These are phyloP conservation scores for Chascanopsetta lugubris DNA, from an alignment of 2,113 vertebrate species.

Conservation along the genomic window DNA sequence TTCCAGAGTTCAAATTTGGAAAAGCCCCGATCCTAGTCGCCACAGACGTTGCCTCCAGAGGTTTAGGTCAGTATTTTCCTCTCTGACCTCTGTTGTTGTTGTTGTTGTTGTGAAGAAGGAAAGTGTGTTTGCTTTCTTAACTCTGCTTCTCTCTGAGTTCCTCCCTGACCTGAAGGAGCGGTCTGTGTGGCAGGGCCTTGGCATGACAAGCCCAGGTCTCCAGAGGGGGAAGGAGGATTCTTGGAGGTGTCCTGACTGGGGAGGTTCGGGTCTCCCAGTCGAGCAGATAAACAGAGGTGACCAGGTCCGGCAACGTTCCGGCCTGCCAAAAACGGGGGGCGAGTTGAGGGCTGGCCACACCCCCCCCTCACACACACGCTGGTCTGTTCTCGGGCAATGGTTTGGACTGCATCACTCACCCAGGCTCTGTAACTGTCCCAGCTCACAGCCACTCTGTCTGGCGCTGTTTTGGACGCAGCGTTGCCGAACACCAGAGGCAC, in stretches of 20 bases:
- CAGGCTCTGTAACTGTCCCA: conserved; percentile 85
- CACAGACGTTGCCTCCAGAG: conserved; percentile 97
- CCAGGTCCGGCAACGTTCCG: conserved; percentile 91
- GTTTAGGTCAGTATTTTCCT: conserved; percentile 97
- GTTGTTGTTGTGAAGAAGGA: conserved; percentile 90
- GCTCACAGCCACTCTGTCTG: conserved; percentile 81
- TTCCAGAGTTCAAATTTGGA: conserved; percentile 94
- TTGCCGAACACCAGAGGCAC: conserved; percentile 63
- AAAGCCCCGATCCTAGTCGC: conserved; percentile 99
- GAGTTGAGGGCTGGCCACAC: conserved; percentile 85
- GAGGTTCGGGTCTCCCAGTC: conserved; percentile 98
- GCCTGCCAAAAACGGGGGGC: conserved; percentile 89
- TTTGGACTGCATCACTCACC: conserved; percentile 86
- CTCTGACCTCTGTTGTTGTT: conserved; percentile 33
- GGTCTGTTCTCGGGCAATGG: conserved; percentile 89
- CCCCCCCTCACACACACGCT: conserved; percentile 68
- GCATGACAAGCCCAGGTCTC: conserved; percentile 99
- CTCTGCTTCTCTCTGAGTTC: conserved; percentile 97
- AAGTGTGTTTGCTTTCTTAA: conserved; percentile 98
- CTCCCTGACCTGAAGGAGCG: conserved; percentile 97
- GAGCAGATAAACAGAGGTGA: conserved; percentile 93
- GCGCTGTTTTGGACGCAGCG: conserved; percentile 85
- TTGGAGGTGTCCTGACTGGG: conserved; percentile 96
- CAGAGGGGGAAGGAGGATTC: conserved; percentile 99
- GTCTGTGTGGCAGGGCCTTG: conserved; percentile 99